These are phyloP conservation scores for Protosalanx chinensis DNA, from an alignment of 2,797 vertebrate species.

Conservation along the genomic window DNA sequence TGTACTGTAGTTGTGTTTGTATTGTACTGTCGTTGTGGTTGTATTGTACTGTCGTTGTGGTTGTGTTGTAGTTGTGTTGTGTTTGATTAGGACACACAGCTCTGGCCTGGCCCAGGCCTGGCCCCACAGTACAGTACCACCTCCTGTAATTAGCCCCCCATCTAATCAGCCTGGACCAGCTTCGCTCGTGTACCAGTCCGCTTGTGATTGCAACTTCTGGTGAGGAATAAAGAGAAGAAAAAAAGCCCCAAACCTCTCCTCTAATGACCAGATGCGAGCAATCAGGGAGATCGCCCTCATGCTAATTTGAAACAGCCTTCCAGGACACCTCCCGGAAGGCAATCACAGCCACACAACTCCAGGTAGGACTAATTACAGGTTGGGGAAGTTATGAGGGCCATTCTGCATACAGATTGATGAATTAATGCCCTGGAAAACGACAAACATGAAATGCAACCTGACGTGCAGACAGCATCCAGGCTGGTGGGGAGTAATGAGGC, in stretches of 20 bases:
- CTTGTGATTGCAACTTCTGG: constrained; percentile 32
- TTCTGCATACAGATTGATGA: constrained; percentile 48
- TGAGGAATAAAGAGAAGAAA: constrained; percentile 24
- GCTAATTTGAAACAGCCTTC: constrained; percentile 71
- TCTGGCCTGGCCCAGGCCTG: constrained; percentile 12
- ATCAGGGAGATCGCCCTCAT: constrained; percentile 69
- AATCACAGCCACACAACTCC: constrained; percentile 66
- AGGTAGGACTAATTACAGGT: constrained; percentile 74
- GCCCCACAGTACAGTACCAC: constrained; percentile 2
- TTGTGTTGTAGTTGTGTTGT: too few relatives aligned
- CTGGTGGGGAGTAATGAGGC: constrained; percentile 27
- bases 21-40: too few relatives aligned
- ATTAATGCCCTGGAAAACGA: constrained; percentile 47
- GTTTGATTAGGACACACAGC: neutral
- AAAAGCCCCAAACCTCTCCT: constrained; percentile 49
- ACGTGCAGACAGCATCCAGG: constrained; percentile 28
- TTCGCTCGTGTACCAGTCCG: constrained; percentile 24
- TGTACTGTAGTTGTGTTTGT: too few relatives aligned
- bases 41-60: too few relatives aligned
- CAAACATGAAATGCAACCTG: constrained; percentile 42
- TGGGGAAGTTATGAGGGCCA: constrained; percentile 56
- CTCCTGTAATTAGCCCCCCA: neutral
- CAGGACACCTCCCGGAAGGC: constrained; percentile 68
- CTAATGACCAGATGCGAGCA: constrained; percentile 76
- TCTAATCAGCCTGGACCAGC: constrained; percentile 32